Conservation (phyloP, 1,140 invertebrate genomes). For the Anadara kagoshimensis region DNA sequence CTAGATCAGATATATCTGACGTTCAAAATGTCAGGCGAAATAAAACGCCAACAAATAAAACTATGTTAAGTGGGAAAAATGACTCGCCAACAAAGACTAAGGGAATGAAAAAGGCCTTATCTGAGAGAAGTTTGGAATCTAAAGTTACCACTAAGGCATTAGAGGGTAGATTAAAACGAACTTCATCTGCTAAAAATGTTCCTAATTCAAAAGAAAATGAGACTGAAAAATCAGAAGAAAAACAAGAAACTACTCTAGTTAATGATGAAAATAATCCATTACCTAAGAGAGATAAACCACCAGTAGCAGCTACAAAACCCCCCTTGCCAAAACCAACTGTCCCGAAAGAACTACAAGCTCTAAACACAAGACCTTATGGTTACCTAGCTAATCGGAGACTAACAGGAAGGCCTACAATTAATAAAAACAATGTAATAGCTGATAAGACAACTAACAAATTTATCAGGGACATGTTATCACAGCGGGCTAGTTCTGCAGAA, state of each 20-base stretch:
- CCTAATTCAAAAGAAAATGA: constrained; percentile 1
- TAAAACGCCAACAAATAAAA: no score
- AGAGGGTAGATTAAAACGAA: constrained; percentile 5
- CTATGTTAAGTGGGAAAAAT: no score
- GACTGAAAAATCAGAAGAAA: constrained; percentile 15
- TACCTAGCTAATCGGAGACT: constrained; percentile 24
- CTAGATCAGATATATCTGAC: no score
- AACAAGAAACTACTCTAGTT: constrained; percentile 10
- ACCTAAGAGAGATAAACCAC: constrained; percentile 17
- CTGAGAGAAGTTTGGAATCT: not conserved
- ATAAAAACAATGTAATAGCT: constrained; percentile 34
- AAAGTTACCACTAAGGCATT: not conserved
- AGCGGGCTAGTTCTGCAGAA: constrained; percentile 46
- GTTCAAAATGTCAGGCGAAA: no score
- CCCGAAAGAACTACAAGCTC: constrained; percentile 23
- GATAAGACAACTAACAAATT: constrained; percentile 29
- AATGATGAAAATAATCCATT: not conserved
- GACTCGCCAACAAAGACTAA: no score
- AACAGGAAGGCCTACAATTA: constrained; percentile 23
- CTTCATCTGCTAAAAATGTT: not conserved
- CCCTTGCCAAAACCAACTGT: constrained; percentile 9
- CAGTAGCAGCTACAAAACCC: constrained; percentile 19
- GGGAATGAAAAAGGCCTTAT: no score
- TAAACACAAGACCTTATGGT: constrained; percentile 48
- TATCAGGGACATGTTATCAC: constrained; percentile 16